Evolutionary conservation across 1,140 invertebrate species (phyloP).

Genomic region (Zaprionus ghesquierei): DNA sequence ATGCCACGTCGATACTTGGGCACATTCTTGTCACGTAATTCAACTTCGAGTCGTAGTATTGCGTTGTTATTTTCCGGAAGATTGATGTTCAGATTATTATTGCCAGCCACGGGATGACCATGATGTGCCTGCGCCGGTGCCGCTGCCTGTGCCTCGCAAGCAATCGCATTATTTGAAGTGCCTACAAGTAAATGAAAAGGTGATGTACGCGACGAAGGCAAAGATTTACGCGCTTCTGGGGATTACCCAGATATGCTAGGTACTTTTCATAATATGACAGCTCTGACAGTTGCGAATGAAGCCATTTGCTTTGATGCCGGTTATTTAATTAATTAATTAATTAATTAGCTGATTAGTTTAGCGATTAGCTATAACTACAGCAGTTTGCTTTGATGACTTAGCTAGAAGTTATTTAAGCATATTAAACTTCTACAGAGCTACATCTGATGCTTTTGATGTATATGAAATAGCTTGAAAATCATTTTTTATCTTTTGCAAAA

Average conservation of each 20-base stretch:
- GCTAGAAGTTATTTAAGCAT: too few relatives aligned
- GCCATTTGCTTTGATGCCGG: neutral
- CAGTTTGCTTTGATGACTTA: too few relatives aligned
- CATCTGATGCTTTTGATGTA: too few relatives aligned
- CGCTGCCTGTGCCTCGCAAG: slow-evolving; percentile 24
- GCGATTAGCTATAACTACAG: neutral
- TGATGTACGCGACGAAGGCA: neutral
- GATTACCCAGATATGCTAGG: neutral
- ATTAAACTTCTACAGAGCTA: too few relatives aligned
- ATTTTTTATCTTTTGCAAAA: too few relatives aligned
- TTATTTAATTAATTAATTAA: neutral
- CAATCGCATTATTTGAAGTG: slow-evolving; percentile 62
- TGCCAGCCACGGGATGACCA: slow-evolving; percentile 49
- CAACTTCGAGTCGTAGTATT: slow-evolving; percentile 82
- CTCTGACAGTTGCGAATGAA: neutral
- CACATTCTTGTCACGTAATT: slow-evolving; percentile 83
- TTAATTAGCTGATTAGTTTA: neutral
- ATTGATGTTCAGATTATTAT: slow-evolving; percentile 82
- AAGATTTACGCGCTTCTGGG: neutral
- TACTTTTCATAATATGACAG: neutral
- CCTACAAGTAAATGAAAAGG: slow-evolving; percentile 68
- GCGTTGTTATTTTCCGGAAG: slow-evolving; percentile 81
- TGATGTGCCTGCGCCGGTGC: slow-evolving; percentile 4
- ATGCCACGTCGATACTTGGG: slow-evolving; percentile 69
- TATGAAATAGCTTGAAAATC: too few relatives aligned